These are phyloP conservation scores for Meiosimyza platycephala DNA, from an alignment of 2,888 invertebrate species.

Conservation along the genomic window DNA sequence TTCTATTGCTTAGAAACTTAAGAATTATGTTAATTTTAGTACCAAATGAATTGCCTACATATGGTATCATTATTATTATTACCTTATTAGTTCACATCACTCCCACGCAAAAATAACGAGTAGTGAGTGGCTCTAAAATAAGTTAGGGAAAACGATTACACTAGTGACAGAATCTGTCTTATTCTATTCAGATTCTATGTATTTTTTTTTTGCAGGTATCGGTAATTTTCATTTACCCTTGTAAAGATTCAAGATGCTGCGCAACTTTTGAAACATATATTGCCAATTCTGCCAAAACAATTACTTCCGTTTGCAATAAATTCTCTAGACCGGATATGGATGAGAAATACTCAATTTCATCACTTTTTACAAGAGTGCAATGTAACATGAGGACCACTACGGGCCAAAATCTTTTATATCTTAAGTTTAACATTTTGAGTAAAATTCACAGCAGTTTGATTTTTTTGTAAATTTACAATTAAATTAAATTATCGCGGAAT, in stretches of 20 bases:
- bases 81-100: no score
- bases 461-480: neutral
- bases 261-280: conserved; percentile 55
- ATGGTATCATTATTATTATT: no score
- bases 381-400: neutral
- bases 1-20: no score
- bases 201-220: neutral
- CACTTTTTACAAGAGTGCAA: neutral
- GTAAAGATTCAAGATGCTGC: conserved; percentile 54
- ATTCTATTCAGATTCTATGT: no score
- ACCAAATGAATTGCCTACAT: no score
- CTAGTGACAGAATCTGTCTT: no score
- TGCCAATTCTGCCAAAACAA: conserved; percentile 56
- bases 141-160: no score
- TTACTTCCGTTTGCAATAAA: conserved; percentile 56
- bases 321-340: conserved; percentile 58
- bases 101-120: no score
- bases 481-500: neutral
- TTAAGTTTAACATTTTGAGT: neutral
- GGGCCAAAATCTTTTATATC: neutral
- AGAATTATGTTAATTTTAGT: no score
- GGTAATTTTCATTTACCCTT: conserved; percentile 48
- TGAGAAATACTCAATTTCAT: conserved; percentile 56
- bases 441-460: neutral
- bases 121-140: no score